These are phyloP conservation scores for Pseudobourletiella spinata DNA, from an alignment of 1,140 invertebrate species.

Conservation along the genomic window DNA sequence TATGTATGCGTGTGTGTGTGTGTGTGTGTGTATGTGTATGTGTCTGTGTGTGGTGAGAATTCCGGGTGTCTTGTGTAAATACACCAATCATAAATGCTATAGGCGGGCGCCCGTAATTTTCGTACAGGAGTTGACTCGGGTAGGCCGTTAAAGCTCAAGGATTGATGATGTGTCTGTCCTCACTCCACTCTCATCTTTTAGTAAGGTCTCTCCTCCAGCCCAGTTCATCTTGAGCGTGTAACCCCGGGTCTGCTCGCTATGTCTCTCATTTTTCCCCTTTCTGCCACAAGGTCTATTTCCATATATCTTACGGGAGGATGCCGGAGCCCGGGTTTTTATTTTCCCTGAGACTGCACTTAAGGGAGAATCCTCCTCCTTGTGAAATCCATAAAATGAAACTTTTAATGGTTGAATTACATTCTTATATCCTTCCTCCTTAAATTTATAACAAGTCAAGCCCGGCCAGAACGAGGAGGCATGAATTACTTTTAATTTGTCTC, in stretches of 20 bases:
- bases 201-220: too few relatives aligned
- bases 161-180: background rate
- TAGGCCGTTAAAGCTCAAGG: background rate
- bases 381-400: background rate
- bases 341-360: too few relatives aligned
- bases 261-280: background rate
- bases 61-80: too few relatives aligned
- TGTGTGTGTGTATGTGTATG: too few relatives aligned
- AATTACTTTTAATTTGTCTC: background rate
- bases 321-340: background rate
- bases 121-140: background rate
- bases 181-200: background rate
- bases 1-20: too few relatives aligned
- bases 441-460: background rate
- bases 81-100: too few relatives aligned
- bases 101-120: too few relatives aligned
- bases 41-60: too few relatives aligned
- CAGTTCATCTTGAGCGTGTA: too few relatives aligned
- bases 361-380: background rate
- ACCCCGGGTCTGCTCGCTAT: background rate
- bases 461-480: background rate
- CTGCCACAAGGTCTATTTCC: background rate
- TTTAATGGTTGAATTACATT: background rate
- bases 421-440: too few relatives aligned
- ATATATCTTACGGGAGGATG: too few relatives aligned